Conservation (phyloP, 1,140 invertebrate species). For the Rhagoletis zephyria region DNA sequence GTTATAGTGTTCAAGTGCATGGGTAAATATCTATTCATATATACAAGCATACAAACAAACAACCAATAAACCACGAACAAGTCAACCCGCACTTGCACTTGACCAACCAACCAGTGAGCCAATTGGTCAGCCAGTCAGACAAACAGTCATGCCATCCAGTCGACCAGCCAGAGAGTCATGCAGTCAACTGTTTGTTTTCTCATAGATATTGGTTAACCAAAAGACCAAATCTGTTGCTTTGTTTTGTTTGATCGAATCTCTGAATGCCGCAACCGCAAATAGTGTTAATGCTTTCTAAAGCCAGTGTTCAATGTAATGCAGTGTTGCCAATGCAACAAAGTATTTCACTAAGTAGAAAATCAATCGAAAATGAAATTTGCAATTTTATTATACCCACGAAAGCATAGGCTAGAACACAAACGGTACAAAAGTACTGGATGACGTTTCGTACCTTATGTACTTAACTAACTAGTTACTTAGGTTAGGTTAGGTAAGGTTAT, state of each 20-base stretch:
- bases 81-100: constrained; percentile 22
- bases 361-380: too few species aligned
- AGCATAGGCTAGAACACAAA: too few species aligned
- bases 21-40: background rate
- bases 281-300: constrained; percentile 22
- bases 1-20: background rate
- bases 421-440: too few species aligned
- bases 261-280: constrained; percentile 43
- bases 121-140: background rate
- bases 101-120: background rate
- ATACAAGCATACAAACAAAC: background rate
- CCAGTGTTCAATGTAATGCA: background rate
- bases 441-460: too few species aligned
- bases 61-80: background rate
- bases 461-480: too few species aligned
- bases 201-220: constrained; percentile 45
- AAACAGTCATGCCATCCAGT: background rate
- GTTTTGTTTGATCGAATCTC: constrained; percentile 28
- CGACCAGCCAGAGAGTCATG: background rate
- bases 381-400: too few species aligned
- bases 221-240: constrained; percentile 41
- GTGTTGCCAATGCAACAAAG: too few species aligned
- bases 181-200: constrained; percentile 30
- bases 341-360: too few species aligned
- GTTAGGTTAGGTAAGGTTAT: too few species aligned